Conservation (phyloP, 2,113 vertebrate genomes). For the Trematocara zebra region DNA sequence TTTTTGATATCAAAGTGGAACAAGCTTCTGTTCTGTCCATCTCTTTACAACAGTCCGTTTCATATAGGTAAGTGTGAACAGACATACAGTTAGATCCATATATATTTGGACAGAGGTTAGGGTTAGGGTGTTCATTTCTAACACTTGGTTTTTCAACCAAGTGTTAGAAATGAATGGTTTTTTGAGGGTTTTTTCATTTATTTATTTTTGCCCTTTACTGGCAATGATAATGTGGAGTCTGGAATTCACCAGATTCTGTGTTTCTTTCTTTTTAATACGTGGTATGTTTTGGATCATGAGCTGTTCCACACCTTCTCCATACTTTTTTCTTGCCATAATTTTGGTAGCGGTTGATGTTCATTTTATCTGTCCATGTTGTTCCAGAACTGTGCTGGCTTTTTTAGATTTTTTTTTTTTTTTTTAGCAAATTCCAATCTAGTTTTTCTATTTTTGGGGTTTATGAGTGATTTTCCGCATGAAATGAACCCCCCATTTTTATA, state of each 20-base stretch:
- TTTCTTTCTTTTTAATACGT: background rate
- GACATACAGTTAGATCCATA: background rate
- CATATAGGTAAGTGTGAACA: background rate
- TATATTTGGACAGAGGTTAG: background rate
- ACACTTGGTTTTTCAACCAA: background rate
- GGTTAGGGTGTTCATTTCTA: background rate
- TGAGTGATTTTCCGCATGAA: too few relatives aligned
- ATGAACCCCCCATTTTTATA: too few relatives aligned
- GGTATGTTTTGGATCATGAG: background rate
- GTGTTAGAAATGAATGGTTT: background rate
- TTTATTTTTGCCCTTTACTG: background rate
- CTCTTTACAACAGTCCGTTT: background rate
- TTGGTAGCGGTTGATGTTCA: background rate
- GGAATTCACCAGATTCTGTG: background rate
- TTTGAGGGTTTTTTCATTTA: too few relatives aligned
- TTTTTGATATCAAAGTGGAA: background rate
- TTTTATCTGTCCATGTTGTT: background rate
- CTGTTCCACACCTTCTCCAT: background rate
- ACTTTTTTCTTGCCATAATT: background rate
- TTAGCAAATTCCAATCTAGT: too few relatives aligned
- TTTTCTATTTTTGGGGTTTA: too few relatives aligned
- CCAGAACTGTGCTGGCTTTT: background rate
- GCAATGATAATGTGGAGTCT: background rate
- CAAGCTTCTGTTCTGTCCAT: background rate
- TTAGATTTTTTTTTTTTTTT: background rate